A percentile compares a stretch with the other conserved stretches of the same genome.
phyloP scores from a whole-genome alignment of 92 coral and sea anemone genomes.

The Epizoanthus rinbou region DNA sequence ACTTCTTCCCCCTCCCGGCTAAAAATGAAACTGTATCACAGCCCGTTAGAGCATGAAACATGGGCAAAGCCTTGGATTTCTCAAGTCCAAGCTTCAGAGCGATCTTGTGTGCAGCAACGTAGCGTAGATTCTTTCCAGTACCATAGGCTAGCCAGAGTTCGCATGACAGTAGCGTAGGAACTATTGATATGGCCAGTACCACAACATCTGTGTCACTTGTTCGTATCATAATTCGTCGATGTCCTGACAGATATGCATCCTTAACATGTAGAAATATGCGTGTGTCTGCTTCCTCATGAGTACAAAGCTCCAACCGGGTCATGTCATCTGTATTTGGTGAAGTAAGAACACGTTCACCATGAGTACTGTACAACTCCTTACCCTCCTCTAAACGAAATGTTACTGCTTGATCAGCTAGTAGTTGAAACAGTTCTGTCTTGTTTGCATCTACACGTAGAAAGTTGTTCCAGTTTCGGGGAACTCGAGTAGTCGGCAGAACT shows the following conservation, averaged over 20 bases:
- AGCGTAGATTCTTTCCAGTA: too few species aligned
- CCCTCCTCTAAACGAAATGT: conserved; percentile 24
- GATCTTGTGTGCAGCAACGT: too few species aligned
- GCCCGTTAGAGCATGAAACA: too few species aligned
- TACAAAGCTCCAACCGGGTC: conserved; percentile 31
- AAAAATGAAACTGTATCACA: too few species aligned
- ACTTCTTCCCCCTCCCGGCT: too few species aligned
- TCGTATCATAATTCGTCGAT: conserved; percentile 27
- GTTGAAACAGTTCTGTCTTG: conserved; percentile 41
- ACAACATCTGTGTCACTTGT: conserved; percentile 30
- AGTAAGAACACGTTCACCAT: conserved; percentile 27
- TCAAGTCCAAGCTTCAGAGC: too few species aligned
- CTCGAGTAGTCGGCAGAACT: conserved; percentile 35
- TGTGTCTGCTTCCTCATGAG: conserved; percentile 46
- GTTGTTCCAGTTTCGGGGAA: conserved; percentile 41
- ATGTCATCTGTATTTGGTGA: conserved; percentile 1
- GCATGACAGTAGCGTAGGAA: not conserved
- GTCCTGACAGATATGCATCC: conserved; percentile 37
- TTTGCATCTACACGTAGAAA: conserved; percentile 39
- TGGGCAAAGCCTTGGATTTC: too few species aligned
- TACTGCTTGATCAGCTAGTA: conserved; percentile 29
- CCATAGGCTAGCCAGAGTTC: too few species aligned
- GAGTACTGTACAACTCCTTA: conserved; percentile 25
- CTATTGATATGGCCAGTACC: conserved; percentile 10
- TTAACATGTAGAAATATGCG: conserved; percentile 29